Evolutionary conservation across 2,797 vertebrate genomes (phyloP).

Genomic region (Bryconaethiops microstoma): DNA sequence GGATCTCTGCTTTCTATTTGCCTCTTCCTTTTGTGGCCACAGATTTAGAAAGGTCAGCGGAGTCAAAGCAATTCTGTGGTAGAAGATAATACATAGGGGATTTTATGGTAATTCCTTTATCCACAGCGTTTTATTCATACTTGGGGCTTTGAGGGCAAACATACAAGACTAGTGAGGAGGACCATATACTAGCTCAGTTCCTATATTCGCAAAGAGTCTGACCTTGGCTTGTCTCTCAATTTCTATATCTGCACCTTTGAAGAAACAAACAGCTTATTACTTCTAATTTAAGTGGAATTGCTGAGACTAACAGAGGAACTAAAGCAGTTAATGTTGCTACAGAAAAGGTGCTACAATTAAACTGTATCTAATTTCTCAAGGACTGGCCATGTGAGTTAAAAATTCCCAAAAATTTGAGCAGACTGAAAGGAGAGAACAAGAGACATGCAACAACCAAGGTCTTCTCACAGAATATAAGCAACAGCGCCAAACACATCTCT

Average conservation of each 20-base stretch:
- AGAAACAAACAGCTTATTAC: conserved; percentile 18
- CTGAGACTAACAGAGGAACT: background rate
- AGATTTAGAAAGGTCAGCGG: conserved; percentile 44
- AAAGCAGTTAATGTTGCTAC: conserved; percentile 41
- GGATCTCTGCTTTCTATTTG: conserved; percentile 41
- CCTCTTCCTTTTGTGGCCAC: conserved; percentile 34
- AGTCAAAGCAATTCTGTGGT: conserved; percentile 37
- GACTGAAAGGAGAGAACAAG: background rate
- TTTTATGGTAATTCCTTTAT: conserved; percentile 45
- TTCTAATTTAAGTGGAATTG: background rate
- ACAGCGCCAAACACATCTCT: background rate
- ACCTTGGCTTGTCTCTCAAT: background rate
- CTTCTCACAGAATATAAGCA: background rate
- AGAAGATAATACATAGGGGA: conserved; percentile 28
- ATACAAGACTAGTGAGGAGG: background rate
- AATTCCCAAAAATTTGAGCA: background rate
- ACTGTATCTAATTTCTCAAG: too few species aligned
- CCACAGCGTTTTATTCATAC: conserved; percentile 19
- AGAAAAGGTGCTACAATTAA: background rate
- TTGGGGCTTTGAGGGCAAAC: conserved; percentile 5
- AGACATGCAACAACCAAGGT: background rate
- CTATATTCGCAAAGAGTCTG: background rate
- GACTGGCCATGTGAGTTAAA: background rate
- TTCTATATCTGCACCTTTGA: background rate
- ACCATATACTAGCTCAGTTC: background rate